Evolutionary conservation across 2,888 invertebrate species (phyloP).

Genomic region (Tetanocera ferruginea): DNA sequence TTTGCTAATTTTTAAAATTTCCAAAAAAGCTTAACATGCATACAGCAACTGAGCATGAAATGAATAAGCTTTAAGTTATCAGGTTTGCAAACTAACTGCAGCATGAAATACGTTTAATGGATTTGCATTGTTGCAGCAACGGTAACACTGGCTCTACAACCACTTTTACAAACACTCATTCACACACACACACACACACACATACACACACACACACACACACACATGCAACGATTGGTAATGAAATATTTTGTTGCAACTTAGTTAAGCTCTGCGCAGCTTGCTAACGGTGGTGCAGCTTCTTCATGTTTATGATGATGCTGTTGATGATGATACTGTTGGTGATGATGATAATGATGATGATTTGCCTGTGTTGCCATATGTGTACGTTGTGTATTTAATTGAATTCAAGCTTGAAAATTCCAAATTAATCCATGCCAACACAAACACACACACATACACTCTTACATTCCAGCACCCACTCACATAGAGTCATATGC

Average conservation of each 20-base stretch:
- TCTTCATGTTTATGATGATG: not conserved
- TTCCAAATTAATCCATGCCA: conserved; percentile 15
- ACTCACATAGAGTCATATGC: no score
- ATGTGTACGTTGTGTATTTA: conserved; percentile 5
- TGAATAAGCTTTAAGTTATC: not conserved
- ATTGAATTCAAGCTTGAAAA: conserved; percentile 19
- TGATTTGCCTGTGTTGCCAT: not conserved
- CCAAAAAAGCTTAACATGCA: not conserved
- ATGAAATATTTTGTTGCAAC: not conserved
- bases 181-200: not conserved
- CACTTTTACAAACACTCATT: not conserved
- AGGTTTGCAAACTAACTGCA: not conserved
- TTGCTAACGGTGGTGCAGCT: not conserved
- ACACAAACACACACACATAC: not conserved
- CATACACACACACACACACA: not conserved
- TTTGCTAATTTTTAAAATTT: not conserved
- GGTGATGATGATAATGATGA: not conserved
- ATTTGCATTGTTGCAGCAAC: not conserved
- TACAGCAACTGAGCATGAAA: not conserved
- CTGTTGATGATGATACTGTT: not conserved
- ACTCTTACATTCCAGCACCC: no score
- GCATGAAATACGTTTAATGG: conserved; percentile 17
- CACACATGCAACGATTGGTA: not conserved
- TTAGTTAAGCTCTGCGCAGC: not conserved
- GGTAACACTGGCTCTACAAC: not conserved